phyloP scores from a whole-genome alignment of 2,888 invertebrate species.

The Nudaria mundana region DNA sequence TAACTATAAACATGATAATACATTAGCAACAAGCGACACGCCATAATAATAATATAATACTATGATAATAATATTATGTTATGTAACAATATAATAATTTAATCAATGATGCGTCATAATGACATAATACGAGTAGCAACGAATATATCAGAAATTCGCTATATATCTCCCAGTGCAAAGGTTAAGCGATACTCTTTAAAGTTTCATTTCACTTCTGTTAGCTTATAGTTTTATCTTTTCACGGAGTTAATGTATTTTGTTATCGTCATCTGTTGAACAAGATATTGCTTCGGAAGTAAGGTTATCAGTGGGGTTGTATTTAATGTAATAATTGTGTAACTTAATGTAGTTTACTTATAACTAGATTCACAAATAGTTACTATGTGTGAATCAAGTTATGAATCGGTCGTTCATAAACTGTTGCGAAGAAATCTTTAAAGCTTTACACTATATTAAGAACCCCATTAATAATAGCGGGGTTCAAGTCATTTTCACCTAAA shows the following conservation, averaged over 20 bases:
- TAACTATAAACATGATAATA: too few species aligned
- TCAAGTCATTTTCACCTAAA: too few species aligned
- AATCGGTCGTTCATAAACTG: too few species aligned
- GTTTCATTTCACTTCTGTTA: conserved; percentile 11
- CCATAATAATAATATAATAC: too few species aligned
- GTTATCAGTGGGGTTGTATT: conserved; percentile 40
- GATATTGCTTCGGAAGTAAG: conserved; percentile 36
- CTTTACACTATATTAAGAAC: not conserved
- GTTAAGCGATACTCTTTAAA: conserved; percentile 23
- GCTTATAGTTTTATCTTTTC: conserved; percentile 16
- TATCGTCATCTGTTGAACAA: conserved; percentile 17
- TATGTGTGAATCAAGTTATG: not conserved
- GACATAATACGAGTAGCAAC: too few species aligned
- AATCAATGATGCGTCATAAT: conserved; percentile 2
- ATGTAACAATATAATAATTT: not conserved
- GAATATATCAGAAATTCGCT: conserved; percentile 8
- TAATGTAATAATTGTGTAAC: conserved; percentile 13
- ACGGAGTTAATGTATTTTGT: conserved; percentile 16
- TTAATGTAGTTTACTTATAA: conserved; percentile 15
- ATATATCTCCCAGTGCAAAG: conserved; percentile 17
- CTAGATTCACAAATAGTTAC: too few species aligned
- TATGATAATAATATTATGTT: too few species aligned
- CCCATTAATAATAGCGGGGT: too few species aligned
- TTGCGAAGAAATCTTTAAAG: not conserved
- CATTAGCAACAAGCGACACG: too few species aligned